Conservation (phyloP, 1,140 invertebrate species). For the Drosophila tropicalis region DNA sequence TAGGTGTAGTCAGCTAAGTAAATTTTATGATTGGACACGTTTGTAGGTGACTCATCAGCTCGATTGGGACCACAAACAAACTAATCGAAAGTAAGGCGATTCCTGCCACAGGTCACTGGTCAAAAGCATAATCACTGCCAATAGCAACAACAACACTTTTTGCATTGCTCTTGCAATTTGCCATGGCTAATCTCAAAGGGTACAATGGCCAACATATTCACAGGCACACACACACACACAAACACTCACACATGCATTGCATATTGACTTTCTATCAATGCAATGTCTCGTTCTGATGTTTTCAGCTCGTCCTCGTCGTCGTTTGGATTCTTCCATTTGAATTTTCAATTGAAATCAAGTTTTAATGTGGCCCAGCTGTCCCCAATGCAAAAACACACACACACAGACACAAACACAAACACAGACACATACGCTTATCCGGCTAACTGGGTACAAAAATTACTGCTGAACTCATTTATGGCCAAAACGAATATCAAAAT, state of each 20-base stretch:
- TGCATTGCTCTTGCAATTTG: conserved; percentile 49
- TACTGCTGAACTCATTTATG: conserved; percentile 71
- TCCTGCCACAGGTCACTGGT: conserved; percentile 56
- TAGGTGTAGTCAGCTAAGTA: not conserved
- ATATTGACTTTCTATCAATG: conserved; percentile 57
- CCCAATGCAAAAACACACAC: conserved; percentile 1
- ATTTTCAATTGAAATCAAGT: conserved; percentile 78
- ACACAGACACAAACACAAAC: conserved; percentile 6
- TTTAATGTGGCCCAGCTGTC: conserved; percentile 68
- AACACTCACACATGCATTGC: conserved; percentile 13
- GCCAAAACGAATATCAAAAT: conserved; percentile 73
- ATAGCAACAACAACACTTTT: conserved; percentile 25
- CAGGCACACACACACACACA: conserved; percentile 30
- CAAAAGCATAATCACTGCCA: conserved; percentile 42
- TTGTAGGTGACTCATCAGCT: conserved; percentile 40
- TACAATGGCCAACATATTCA: conserved; percentile 22
- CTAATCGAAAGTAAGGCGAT: conserved; percentile 65
- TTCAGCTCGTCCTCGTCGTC: conserved; percentile 20
- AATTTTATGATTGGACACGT: conserved; percentile 38
- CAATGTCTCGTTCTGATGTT: conserved; percentile 47
- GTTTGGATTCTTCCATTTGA: conserved; percentile 36
- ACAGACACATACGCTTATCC: conserved; percentile 14
- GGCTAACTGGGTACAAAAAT: conserved; percentile 47
- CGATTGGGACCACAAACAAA: conserved; percentile 34
- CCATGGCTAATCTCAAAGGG: conserved; percentile 73